Evolutionary conservation across 2,113 vertebrate genomes (phyloP).

Genomic region (Seriola dumerili): DNA sequence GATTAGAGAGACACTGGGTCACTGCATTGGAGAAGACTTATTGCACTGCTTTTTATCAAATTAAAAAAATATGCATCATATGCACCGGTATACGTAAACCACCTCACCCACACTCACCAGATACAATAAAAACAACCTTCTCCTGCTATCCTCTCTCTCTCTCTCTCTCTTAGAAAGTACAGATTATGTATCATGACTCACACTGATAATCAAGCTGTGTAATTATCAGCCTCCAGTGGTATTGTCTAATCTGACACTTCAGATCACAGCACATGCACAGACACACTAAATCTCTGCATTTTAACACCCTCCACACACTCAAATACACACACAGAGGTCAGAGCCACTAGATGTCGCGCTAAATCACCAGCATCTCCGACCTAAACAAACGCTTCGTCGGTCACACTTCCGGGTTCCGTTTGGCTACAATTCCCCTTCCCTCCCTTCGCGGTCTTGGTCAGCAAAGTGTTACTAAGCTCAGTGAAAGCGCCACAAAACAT

Average conservation of each 20-base stretch:
- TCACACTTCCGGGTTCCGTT: no score
- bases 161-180: slow-evolving; percentile 29
- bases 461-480: no score
- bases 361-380: no score
- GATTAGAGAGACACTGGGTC: slow-evolving; percentile 50
- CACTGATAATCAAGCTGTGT: slow-evolving; percentile 44
- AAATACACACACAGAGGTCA: background rate
- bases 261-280: slow-evolving; percentile 16
- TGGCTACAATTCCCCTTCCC: no score
- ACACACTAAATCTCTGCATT: background rate
- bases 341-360: no score
- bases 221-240: slow-evolving; percentile 47
- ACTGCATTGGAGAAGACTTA: slow-evolving; percentile 24
- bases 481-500: no score
- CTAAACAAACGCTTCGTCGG: no score
- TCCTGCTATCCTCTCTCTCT: background rate
- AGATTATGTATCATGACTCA: slow-evolving; percentile 58
- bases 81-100: background rate
- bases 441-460: no score
- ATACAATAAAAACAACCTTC: slow-evolving; percentile 17
- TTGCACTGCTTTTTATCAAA: slow-evolving; percentile 43
- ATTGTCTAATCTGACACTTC: slow-evolving; percentile 42
- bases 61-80: background rate
- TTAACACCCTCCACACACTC: background rate
- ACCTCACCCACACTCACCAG: slow-evolving; percentile 14